Percentiles rank a stretch among this genome's conserved stretches.
Conservation (phyloP, 2,113 vertebrate species). For the Hippoglossus stenolepis region DNA sequence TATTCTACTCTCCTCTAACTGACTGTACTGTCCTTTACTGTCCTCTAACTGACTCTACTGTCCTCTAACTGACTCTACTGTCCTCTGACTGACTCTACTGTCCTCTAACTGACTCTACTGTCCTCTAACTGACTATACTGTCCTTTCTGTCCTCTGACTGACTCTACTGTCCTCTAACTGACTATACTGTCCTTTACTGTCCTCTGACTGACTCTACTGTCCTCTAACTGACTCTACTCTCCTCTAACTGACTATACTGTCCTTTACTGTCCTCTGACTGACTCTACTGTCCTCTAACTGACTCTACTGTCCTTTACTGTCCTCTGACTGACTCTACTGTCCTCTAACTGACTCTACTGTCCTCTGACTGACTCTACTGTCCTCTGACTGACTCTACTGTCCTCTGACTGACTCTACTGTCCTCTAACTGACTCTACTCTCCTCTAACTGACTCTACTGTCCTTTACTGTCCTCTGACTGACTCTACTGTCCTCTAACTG, state of each 20-base stretch:
- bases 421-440: neutral
- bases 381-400: neutral
- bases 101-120: neutral
- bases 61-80: neutral
- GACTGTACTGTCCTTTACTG: neutral
- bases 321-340: neutral
- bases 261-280: no score
- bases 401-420: neutral
- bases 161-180: no score
- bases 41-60: neutral
- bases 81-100: neutral
- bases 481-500: neutral
- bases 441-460: neutral
- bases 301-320: no score
- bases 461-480: neutral
- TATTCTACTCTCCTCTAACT: neutral
- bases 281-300: neutral
- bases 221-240: no score
- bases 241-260: no score
- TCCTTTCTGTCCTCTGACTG: no score
- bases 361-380: no score
- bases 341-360: neutral
- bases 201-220: no score
- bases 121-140: neutral
- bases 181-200: neutral